These are phyloP conservation scores for Drosophila meridionalis DNA, from an alignment of 2,888 invertebrate genomes.

Conservation along the genomic window DNA sequence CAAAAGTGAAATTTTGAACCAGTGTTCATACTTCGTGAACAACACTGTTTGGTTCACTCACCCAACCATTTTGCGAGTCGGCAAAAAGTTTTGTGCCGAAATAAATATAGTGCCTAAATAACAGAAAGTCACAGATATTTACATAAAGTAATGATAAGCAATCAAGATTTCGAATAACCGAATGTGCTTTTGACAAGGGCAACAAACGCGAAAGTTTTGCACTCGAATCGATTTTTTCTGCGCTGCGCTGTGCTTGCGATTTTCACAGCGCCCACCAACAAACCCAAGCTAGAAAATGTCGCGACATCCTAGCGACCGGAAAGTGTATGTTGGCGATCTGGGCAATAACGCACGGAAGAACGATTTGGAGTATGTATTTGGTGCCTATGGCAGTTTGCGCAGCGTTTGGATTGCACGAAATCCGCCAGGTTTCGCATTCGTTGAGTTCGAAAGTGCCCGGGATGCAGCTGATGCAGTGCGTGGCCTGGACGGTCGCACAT, in stretches of 20 bases:
- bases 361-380: conserved; percentile 96
- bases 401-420: conserved; percentile 99
- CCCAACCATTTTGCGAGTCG: conserved; percentile 59
- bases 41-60: conserved; percentile 38
- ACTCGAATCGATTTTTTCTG: conserved; percentile 74
- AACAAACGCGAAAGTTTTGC: conserved; percentile 47
- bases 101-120: conserved; percentile 64
- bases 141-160: conserved; percentile 53
- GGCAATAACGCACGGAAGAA: conserved; percentile 96
- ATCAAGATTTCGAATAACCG: conserved; percentile 36
- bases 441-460: conserved; percentile 94
- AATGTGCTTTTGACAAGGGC: conserved; percentile 37
- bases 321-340: conserved; percentile 98
- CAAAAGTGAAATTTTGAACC: conserved; percentile 12
- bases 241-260: conserved; percentile 45
- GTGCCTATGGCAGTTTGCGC: conserved; percentile 95
- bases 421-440: conserved; percentile 96
- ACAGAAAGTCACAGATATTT: conserved; percentile 37
- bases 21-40: conserved; percentile 28
- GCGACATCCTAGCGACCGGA: conserved; percentile 91
- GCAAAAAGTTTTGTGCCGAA: conserved; percentile 76
- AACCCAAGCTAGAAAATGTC: conserved; percentile 70
- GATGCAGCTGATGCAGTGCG: conserved; percentile 96
- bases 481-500: conserved; percentile 91
- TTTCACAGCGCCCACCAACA: conserved; percentile 57